phyloP scores from a whole-genome alignment of 2,113 vertebrate genomes.

The Paralichthys olivaceus region DNA sequence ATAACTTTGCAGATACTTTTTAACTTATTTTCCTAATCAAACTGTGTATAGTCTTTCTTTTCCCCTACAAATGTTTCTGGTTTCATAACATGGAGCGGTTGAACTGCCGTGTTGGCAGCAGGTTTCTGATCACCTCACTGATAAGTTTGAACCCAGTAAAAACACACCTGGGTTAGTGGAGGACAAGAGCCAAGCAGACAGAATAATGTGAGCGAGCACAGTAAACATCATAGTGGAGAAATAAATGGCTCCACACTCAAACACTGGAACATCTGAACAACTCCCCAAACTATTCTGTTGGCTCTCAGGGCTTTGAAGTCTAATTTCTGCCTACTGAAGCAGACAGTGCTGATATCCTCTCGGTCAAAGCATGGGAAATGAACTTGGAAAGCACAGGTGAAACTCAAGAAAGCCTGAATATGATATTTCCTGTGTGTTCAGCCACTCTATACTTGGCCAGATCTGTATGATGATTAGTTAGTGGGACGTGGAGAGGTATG shows the following conservation, averaged over 20 bases:
- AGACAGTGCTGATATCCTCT: constrained; percentile 47
- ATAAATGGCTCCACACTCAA: constrained; percentile 35
- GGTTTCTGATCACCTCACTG: constrained; percentile 62
- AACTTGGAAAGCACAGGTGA: constrained; percentile 58
- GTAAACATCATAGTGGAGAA: constrained; percentile 27
- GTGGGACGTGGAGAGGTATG: constrained; percentile 75
- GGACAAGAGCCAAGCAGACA: constrained; percentile 47
- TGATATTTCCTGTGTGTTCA: constrained; percentile 76
- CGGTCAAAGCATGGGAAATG: constrained; percentile 57
- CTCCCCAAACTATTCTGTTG: constrained; percentile 11
- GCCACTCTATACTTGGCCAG: constrained; percentile 65
- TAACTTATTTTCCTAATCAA: constrained; percentile 38
- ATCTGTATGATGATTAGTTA: constrained; percentile 73
- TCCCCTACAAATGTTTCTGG: constrained; percentile 51
- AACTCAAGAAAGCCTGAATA: constrained; percentile 66
- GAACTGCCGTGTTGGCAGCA: constrained; percentile 51
- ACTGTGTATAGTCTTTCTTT: constrained; percentile 25
- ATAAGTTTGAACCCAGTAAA: constrained; percentile 70
- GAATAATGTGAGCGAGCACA: constrained; percentile 34
- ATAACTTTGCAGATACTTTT: constrained; percentile 14
- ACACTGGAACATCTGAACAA: constrained; percentile 42
- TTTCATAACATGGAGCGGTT: constrained; percentile 52
- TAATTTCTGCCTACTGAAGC: constrained; percentile 55
- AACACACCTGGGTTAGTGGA: constrained; percentile 55
- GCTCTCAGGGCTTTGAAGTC: constrained; percentile 47